These are phyloP conservation scores for Anguilla marmorata DNA, from an alignment of 2,797 vertebrate genomes.

Conservation along the genomic window DNA sequence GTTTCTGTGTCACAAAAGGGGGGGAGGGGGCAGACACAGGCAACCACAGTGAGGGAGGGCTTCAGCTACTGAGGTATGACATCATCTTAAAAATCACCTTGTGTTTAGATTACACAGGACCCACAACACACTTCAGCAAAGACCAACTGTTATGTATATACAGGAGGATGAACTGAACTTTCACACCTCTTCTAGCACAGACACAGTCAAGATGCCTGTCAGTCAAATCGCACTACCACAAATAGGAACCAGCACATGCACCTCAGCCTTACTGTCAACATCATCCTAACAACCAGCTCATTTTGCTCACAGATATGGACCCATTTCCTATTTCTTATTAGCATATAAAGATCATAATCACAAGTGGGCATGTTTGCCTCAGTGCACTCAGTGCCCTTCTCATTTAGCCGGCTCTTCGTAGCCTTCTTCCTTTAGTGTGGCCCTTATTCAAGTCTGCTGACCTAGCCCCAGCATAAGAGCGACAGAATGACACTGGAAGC, in stretches of 20 bases:
- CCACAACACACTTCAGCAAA: neutral
- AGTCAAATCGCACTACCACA: neutral
- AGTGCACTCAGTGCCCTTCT: neutral
- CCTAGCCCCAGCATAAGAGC: neutral
- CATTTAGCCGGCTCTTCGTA: neutral
- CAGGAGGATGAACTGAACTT: neutral
- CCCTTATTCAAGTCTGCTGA: neutral
- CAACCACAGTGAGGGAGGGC: neutral
- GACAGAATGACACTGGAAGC: neutral
- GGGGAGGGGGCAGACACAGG: neutral
- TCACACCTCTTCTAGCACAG: neutral
- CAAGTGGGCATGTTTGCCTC: neutral
- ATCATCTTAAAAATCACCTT: neutral
- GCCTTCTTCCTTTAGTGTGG: neutral
- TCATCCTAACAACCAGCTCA: neutral
- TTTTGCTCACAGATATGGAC: neutral
- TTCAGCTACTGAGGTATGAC: neutral
- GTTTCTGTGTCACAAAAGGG: too few relatives aligned
- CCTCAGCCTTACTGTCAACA: neutral
- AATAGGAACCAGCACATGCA: neutral
- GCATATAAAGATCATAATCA: neutral
- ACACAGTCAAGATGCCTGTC: neutral
- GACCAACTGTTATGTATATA: neutral
- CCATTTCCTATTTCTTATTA: neutral
- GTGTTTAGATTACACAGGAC: neutral